Evolutionary conservation across 2,888 invertebrate genomes (phyloP), one percentile per base, ranked within the genome.

Genomic region (Graphium colonna): DNA sequence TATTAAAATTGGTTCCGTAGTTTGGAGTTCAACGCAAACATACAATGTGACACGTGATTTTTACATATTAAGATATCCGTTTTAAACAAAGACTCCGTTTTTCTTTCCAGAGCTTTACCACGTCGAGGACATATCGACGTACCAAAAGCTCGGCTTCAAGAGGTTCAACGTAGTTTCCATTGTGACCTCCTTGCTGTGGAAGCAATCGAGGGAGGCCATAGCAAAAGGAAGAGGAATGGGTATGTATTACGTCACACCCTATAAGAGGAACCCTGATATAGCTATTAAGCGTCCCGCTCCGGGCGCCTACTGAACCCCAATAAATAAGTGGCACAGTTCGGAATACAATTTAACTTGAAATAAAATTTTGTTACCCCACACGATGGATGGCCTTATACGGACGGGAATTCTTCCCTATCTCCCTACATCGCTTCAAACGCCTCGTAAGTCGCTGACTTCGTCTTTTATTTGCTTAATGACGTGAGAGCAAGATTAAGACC

Each of bases 31-130:
- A n/a, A n/a, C n/a, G n/a, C n/a, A n/a, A n/a, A n/a, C n/a, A n/a
- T n/a, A n/a, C n/a, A n/a, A n/a, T n/a, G n/a, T n/a, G n/a, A n/a
- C n/a, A n/a, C n/a, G n/a, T n/a, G n/a, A n/a, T n/a, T n/a, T n/a
- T n/a, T n/a, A n/a, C n/a, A n/a, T n/a, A n/a, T n/a, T n/a, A n/a
- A n/a, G n/a, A n/a, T n/a, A n/a, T n/a, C n/a, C n/a, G n/a, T n/a
- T n/a, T n/a, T n/a, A n/a, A n/a, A n/a, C n/a, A n/a, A n/a, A n/a
- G n/a, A n/a, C n/a, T n/a, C n/a, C n/a, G n/a, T n/a, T n/a, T n/a
- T n/a, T n/a, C n/a, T n/a, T 84, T 87, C 50, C 84, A 92, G 92
- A 93, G 51, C 67, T 93, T 2, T 92, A 90, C 66, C 88, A 91
- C 57, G 92, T 92, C 41, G 84, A 88, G 41, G 85, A 92, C 52